Percentiles rank a stretch among this genome's conserved stretches.
These are phyloP conservation scores for Megalonaias nervosa DNA, from an alignment of 1,140 invertebrate genomes.

Conservation along the genomic window DNA sequence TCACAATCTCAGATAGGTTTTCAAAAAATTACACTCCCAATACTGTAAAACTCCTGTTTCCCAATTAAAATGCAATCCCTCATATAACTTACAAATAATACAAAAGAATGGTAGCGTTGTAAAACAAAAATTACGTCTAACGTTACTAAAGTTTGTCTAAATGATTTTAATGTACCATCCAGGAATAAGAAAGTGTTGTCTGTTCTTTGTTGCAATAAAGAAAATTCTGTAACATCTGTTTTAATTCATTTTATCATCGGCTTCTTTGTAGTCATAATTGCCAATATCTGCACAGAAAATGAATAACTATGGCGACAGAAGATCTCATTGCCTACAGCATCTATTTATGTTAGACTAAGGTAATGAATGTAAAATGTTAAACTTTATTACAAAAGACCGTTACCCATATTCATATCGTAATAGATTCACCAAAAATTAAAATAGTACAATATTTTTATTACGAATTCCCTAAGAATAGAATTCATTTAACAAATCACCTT, in stretches of 20 bases:
- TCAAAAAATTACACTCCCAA: conserved; percentile 1
- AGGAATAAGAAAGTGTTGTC: conserved; percentile 4
- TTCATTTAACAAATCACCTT: conserved; percentile 3
- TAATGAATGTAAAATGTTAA: conserved; percentile 19
- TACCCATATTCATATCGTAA: neutral
- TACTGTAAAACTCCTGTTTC: neutral
- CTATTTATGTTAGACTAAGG: conserved; percentile 10
- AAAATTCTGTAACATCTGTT: conserved; percentile 3
- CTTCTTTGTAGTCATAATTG: conserved; percentile 8
- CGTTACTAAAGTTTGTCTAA: neutral
- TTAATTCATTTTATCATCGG: conserved; percentile 6
- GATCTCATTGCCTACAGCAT: conserved; percentile 26
- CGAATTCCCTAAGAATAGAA: neutral
- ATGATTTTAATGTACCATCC: conserved; percentile 11
- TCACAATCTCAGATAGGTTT: neutral
- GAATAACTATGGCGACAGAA: conserved; percentile 26
- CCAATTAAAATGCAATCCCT: neutral
- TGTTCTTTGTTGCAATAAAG: conserved; percentile 7
- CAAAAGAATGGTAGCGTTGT: conserved; percentile 2
- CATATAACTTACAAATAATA: neutral
- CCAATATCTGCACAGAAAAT: conserved; percentile 24
- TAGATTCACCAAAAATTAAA: conserved; percentile 15
- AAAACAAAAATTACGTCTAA: conserved; percentile 1
- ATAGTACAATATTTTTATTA: conserved; percentile 14
- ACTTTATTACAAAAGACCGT: conserved; percentile 1